These are phyloP conservation scores for Silvanus unidentatus DNA, from an alignment of 2,888 invertebrate genomes.

Conservation along the genomic window DNA sequence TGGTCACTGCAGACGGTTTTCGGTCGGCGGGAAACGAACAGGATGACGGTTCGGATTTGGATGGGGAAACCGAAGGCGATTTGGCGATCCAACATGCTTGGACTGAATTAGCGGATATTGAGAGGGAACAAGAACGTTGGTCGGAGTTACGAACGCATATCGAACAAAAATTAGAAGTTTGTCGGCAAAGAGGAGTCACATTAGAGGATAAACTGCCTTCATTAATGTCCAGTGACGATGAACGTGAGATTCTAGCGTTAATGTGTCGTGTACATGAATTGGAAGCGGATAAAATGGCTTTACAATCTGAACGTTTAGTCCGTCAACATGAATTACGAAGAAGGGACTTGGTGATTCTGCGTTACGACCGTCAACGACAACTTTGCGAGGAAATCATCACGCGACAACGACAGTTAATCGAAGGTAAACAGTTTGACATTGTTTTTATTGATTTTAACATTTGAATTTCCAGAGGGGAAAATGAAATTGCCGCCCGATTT, in stretches of 20 bases:
- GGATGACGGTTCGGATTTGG: constrained; percentile 34
- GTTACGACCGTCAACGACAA: constrained; percentile 77
- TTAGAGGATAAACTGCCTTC: constrained; percentile 87
- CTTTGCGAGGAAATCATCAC: constrained; percentile 90
- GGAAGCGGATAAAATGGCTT: constrained; percentile 89
- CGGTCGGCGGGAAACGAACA: constrained; percentile 41
- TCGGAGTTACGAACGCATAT: constrained; percentile 69
- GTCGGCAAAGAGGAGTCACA: constrained; percentile 69
- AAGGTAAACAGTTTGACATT: constrained; percentile 53
- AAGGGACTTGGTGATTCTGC: constrained; percentile 74
- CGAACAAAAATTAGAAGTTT: constrained; percentile 74
- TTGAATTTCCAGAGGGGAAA: constrained; percentile 54
- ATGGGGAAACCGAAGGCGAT: constrained; percentile 53
- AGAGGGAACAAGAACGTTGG: constrained; percentile 78
- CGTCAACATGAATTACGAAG: constrained; percentile 81
- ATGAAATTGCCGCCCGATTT: constrained; percentile 68
- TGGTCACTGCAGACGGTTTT: constrained; percentile 36
- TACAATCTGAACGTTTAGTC: constrained; percentile 80
- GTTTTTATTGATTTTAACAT: constrained; percentile 1
- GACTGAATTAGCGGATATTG: constrained; percentile 76
- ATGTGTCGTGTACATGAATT: constrained; percentile 89
- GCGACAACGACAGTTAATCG: constrained; percentile 76
- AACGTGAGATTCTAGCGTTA: constrained; percentile 80
- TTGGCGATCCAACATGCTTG: constrained; percentile 73
- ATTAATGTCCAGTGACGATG: constrained; percentile 79